These are phyloP conservation scores for Dreissena polymorpha DNA, from an alignment of 1,140 invertebrate genomes.

Conservation along the genomic window DNA sequence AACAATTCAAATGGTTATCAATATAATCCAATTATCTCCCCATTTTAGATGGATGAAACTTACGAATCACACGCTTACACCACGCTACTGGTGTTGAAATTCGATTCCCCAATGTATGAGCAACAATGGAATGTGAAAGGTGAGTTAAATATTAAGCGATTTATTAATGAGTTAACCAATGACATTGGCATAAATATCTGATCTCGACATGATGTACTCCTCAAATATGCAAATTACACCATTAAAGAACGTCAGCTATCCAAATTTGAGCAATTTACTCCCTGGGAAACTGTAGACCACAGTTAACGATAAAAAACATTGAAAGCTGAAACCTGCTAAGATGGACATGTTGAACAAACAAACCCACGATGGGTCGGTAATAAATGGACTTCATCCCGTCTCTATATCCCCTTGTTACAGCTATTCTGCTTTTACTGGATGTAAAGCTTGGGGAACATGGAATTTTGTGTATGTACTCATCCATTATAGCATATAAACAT, in stretches of 20 bases:
- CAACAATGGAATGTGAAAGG: no score
- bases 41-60: no score
- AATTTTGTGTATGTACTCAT: conserved; percentile 35
- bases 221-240: conserved; percentile 36
- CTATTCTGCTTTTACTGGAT: conserved; percentile 12
- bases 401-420: conserved; percentile 5
- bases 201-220: conserved; percentile 29
- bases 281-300: neutral
- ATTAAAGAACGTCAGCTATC: neutral
- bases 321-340: conserved; percentile 37
- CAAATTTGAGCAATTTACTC: conserved; percentile 7
- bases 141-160: neutral
- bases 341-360: conserved; percentile 39
- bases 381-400: conserved; percentile 42
- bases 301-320: neutral
- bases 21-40: no score
- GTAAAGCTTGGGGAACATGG: conserved; percentile 28
- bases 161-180: conserved; percentile 32
- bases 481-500: conserved; percentile 1
- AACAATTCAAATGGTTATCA: no score
- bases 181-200: conserved; percentile 34
- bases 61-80: no score
- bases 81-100: no score
- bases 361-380: conserved; percentile 38
- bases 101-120: no score